These are phyloP conservation scores for Botrylloides violaceus DNA, from an alignment of 23 tunicate species.

Conservation along the genomic window DNA sequence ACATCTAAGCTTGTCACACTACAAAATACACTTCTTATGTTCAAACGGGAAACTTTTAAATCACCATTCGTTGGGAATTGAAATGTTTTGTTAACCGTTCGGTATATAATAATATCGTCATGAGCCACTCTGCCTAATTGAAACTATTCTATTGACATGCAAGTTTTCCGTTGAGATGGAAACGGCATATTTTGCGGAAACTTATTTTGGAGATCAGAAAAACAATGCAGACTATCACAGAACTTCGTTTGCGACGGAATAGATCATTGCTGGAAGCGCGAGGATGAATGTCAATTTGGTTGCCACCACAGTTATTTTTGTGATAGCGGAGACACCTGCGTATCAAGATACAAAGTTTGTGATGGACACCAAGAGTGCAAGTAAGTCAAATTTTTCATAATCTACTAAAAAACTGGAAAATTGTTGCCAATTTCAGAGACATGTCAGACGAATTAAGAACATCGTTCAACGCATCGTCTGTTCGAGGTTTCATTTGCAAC, in stretches of 20 bases:
- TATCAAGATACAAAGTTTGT: conserved; percentile 34
- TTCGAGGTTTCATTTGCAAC: conserved; percentile 66
- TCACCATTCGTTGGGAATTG: not conserved
- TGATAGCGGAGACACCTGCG: conserved; percentile 40
- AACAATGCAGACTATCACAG: conserved; percentile 27
- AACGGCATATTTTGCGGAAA: conserved; percentile 3
- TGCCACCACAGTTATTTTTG: conserved; percentile 50
- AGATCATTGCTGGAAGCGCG: conserved; percentile 43
- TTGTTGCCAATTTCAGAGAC: conserved; percentile 32
- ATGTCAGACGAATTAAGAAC: conserved; percentile 48
- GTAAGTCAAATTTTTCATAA: conserved; percentile 18
- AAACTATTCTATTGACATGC: too few relatives aligned
- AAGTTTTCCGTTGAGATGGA: not conserved
- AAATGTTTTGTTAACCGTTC: not conserved
- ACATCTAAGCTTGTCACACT: too few relatives aligned
- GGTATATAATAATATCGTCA: too few relatives aligned
- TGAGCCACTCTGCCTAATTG: too few relatives aligned
- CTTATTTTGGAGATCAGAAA: not conserved
- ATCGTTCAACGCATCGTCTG: not conserved
- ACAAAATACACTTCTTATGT: too few relatives aligned
- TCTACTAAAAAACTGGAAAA: not conserved
- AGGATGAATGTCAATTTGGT: conserved; percentile 47
- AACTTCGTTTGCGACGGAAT: conserved; percentile 58
- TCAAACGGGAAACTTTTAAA: too few relatives aligned
- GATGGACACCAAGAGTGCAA: conserved; percentile 52